A percentile compares a stretch with the other conserved stretches of the same genome.
These are phyloP conservation scores for Idaea aversata DNA, from an alignment of 2,888 invertebrate species.

Conservation along the genomic window DNA sequence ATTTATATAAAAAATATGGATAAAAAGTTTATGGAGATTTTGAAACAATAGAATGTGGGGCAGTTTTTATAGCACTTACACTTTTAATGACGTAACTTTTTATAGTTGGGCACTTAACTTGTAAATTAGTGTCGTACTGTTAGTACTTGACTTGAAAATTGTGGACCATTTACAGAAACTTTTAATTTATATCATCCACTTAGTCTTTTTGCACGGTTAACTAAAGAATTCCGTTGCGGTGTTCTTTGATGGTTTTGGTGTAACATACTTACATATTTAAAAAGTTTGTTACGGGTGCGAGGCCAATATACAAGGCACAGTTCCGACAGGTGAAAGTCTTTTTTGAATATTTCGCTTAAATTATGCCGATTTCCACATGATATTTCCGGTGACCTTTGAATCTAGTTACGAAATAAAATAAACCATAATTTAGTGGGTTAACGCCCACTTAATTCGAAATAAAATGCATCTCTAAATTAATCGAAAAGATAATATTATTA, in stretches of 20 bases:
- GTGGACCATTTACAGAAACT: not conserved
- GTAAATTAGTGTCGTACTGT: not conserved
- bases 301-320: not conserved
- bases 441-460: not conserved
- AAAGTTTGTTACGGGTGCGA: not conserved
- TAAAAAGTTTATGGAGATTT: constrained; percentile 8
- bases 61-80: not conserved
- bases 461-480: not conserved
- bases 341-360: not conserved
- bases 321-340: not conserved
- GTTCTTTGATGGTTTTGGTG: not conserved
- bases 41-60: not conserved
- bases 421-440: not conserved
- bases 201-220: not conserved
- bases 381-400: not conserved
- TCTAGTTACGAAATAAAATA: not conserved
- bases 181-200: not conserved
- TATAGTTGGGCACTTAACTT: not conserved
- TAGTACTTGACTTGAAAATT: not conserved
- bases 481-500: not conserved
- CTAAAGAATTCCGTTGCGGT: not conserved
- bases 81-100: not conserved
- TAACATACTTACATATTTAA: not conserved
- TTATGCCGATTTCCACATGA: not conserved
- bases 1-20: constrained; percentile 7